phyloP scores from a whole-genome alignment of 2,888 invertebrate species.

The Artemia sp. region DNA sequence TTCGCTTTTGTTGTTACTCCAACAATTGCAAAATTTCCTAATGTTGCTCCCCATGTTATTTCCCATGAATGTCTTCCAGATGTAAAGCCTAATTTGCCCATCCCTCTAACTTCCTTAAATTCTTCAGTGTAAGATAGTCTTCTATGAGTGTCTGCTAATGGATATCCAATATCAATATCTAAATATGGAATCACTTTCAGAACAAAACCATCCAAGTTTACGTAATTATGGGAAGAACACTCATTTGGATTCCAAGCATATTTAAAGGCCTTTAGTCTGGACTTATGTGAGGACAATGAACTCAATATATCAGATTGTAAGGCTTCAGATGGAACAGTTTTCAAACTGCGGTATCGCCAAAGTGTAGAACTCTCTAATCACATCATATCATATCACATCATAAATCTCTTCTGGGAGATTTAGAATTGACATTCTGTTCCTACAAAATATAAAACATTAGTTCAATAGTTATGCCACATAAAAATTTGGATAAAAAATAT shows the following conservation, averaged over 20 bases:
- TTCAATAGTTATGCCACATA: too few relatives aligned
- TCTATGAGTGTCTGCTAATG: constrained; percentile 56
- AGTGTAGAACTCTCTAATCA: constrained; percentile 78
- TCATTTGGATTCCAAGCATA: constrained; percentile 96
- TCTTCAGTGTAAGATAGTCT: constrained; percentile 89
- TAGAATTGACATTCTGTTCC: not conserved
- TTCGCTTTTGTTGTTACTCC: constrained; percentile 81
- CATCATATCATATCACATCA: constrained; percentile 74
- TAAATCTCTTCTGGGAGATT: constrained; percentile 57
- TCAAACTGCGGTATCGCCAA: constrained; percentile 76
- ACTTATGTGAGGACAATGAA: constrained; percentile 73
- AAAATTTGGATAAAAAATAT: too few relatives aligned
- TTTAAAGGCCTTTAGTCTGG: constrained; percentile 77
- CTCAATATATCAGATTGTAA: constrained; percentile 77
- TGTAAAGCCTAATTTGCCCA: constrained; percentile 49
- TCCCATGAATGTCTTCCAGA: constrained; percentile 88
- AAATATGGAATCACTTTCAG: too few relatives aligned
- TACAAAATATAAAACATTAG: too few relatives aligned
- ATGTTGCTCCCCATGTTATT: constrained; percentile 92
- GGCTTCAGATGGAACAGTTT: constrained; percentile 66
- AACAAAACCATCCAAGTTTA: constrained; percentile 79
- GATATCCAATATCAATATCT: too few relatives aligned
- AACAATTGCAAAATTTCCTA: constrained; percentile 94
- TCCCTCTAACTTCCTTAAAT: constrained; percentile 62
- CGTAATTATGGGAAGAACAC: constrained; percentile 88